Evolutionary conservation across 1,140 invertebrate species (phyloP), one percentile per base, ranked within the genome.

Genomic region (Cydia fagiglandana): DNA sequence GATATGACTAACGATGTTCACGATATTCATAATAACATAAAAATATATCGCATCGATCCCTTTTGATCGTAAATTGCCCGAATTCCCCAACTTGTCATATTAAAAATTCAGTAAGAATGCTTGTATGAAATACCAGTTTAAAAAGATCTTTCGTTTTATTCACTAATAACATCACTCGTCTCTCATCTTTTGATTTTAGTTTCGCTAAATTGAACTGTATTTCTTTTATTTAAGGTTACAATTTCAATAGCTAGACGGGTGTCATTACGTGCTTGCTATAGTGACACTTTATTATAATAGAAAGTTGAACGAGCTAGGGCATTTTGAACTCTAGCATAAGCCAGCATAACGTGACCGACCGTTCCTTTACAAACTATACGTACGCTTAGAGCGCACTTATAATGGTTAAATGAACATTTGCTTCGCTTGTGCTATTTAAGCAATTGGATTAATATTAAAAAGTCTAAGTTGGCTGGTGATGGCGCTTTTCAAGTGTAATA

Each of bases 31-130:
- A 56, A 17, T 6, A 56, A 56, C 4, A 56, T 56, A 56, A 17
- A 17, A 56, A 56, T 7, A 56, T 50, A 50, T 15, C 15, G 28
- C 13, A n/a, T 50, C 41, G 41, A 34, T 56, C 77, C 64, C 64
- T 28, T 66, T 66, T 66, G 53, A 38, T 47, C 50, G 64, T n/a
- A 66, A 24, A 53, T 73, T 53, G 73, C 73, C 20, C 73, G 20
- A 53, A 73, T 53, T 28, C 73, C 38, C 3, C 17, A 73, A 64
- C 47, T 66, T 45, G 64, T 68, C 64, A 68, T 68, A 68, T 68
- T 68, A 68, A 68, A 68, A 68, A 68, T 68, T 68, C 64, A 41
- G 28, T 68, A 30, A 68, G 64, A 34, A 68, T 34, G 30, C 64
- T 68, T 38, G 15, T 15, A 68, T n/a, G 28, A 30, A 66, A 66